Evolutionary conservation across 2,113 vertebrate species (phyloP), one percentile per base, ranked within the genome.

Genomic region (Eubucco bourcierii): DNA sequence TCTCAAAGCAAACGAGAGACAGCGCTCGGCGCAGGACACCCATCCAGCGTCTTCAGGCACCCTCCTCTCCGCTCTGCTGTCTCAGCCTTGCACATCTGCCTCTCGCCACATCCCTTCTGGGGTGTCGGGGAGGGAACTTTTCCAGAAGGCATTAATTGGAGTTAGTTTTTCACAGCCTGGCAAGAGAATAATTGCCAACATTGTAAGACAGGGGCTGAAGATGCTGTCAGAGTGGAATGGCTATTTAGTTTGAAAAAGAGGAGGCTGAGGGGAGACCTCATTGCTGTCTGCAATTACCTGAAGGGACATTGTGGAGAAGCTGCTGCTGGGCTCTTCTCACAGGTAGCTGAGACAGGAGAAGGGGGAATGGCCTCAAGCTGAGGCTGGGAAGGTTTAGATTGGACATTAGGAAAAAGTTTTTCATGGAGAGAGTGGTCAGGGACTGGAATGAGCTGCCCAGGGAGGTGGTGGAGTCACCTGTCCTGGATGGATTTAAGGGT

Each of bases 1-100:
- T 98, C 98, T 98, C 97, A 98, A 98, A 98, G 96, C 96, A 96
- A 97, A 97, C 63, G 47, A 92, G 96, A 96, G 97, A 97, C 97
- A 97, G 98, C 88, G 1, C 93, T 92, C 39, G 29, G 97, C 97
- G 93, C 96, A 95, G 97, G 79, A 94, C 88, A 46, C 61, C 66
- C 88, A 28, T 68, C 27, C 1, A 64, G 59, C 67, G 28, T 88
- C 93, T 91, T 91, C 88, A 63, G 59, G 85, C 80, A 24, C 61
- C 24, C 20, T 90, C 52, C 37, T 88, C 60, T 84, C 84, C 3
- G 1, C 81, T 75, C 47, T 0, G 0, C 67, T 2, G 2, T 55
- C 95, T 70, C 88, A 67, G 92, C 65, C 87, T 44, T 85, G 88
- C 92, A 96, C 96, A 97, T 97, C 97, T 97, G 97, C 96, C 96